Conservation (phyloP, 1,140 invertebrate genomes). For the Eubasilissa regina region DNA sequence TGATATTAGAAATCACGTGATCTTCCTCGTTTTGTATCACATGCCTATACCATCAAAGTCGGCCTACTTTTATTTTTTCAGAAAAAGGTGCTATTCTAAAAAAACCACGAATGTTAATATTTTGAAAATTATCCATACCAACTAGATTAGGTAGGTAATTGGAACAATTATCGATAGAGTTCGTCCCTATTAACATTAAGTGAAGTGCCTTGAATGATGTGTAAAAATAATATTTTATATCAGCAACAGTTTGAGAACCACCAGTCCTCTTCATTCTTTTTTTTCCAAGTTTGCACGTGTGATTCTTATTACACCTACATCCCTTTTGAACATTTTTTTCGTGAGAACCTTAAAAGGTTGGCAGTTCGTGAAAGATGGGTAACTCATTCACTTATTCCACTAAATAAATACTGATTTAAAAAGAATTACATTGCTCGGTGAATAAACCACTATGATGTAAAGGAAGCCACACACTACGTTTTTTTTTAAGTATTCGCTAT, state of each 20-base stretch:
- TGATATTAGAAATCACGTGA: no score
- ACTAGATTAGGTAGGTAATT: no score
- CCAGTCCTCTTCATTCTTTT: background rate
- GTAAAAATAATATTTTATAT: background rate
- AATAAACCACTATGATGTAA: background rate
- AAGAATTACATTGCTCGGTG: no score
- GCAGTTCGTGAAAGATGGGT: background rate
- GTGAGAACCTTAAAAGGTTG: constrained; percentile 26
- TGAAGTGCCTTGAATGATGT: no score
- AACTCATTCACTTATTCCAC: background rate
- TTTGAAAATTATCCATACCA: no score
- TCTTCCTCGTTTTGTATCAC: no score
- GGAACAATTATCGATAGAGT: no score
- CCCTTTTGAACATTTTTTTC: constrained; percentile 6
- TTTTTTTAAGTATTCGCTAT: background rate
- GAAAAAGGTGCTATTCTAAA: no score
- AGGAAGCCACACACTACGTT: constrained; percentile 6
- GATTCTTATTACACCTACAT: constrained; percentile 25
- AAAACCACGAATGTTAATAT: no score
- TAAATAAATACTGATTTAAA: background rate
- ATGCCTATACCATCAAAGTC: no score
- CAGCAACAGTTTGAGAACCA: constrained; percentile 26
- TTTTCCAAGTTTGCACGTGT: constrained; percentile 33
- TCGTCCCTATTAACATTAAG: no score
- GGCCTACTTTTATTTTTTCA: no score